phyloP scores from a whole-genome alignment of 2,888 invertebrate species.

The Petrolisthes cinctipes region DNA sequence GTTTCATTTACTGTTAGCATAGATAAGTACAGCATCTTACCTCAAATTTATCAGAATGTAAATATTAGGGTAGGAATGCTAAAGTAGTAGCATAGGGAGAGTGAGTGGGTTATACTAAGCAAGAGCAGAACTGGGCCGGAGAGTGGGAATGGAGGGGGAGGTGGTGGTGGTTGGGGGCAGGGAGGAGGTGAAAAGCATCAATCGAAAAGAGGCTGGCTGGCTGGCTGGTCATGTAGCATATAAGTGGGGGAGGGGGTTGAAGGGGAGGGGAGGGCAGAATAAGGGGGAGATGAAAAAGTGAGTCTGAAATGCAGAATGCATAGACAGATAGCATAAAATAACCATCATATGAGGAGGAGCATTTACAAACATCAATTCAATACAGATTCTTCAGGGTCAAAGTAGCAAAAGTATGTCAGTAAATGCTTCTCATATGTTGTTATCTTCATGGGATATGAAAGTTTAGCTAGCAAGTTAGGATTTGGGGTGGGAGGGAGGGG shows the following conservation, averaged over 20 bases:
- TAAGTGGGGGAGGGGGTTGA: background rate
- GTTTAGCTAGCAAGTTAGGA: background rate
- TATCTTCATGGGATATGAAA: background rate
- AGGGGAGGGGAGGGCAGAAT: background rate
- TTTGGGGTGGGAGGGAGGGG: slow-evolving; percentile 10
- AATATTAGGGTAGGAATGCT: background rate
- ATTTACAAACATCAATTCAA: no score
- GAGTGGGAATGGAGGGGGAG: background rate
- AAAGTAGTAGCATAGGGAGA: slow-evolving; percentile 38
- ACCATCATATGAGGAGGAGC: slow-evolving; percentile 20
- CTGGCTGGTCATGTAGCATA: background rate
- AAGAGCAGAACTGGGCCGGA: background rate
- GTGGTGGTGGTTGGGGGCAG: background rate
- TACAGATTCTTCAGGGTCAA: no score
- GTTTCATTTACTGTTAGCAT: slow-evolving; percentile 34
- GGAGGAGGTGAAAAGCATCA: background rate
- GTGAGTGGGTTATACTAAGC: slow-evolving; percentile 24
- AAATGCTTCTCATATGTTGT: slow-evolving; percentile 20
- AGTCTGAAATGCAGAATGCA: background rate
- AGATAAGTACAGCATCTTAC: slow-evolving; percentile 41
- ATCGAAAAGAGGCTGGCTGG: background rate
- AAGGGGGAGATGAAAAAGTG: background rate
- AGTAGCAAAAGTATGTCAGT: no score
- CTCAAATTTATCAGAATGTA: slow-evolving; percentile 29
- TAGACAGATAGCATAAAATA: background rate